A percentile compares a stretch with the other conserved stretches of the same genome.
Evolutionary conservation across 1,140 invertebrate genomes (phyloP).

Genomic region (Drosophila bocki): DNA sequence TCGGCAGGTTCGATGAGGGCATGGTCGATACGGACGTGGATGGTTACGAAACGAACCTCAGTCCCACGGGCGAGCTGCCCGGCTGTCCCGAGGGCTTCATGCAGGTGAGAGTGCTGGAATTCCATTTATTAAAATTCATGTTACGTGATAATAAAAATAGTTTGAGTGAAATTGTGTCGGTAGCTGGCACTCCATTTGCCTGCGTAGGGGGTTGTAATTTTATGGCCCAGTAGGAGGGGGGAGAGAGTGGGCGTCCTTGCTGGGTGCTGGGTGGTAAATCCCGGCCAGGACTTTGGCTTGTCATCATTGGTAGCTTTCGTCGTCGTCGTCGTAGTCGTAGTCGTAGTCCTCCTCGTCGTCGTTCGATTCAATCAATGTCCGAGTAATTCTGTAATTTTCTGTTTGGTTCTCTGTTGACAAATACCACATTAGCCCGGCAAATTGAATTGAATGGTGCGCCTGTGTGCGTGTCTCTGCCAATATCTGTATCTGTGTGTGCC

Average conservation of each 20-base stretch:
- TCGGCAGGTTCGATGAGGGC: slow-evolving; percentile 89
- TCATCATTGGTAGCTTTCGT: slow-evolving; percentile 52
- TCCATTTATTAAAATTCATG: slow-evolving; percentile 77
- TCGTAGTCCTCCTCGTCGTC: slow-evolving; percentile 23
- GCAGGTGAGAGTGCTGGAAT: slow-evolving; percentile 85
- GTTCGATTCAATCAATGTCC: slow-evolving; percentile 81
- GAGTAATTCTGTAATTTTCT: slow-evolving; percentile 82
- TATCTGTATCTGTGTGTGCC: slow-evolving; percentile 25
- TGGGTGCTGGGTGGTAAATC: slow-evolving; percentile 19
- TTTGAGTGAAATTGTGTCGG: slow-evolving; percentile 34
- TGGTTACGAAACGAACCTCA: slow-evolving; percentile 81
- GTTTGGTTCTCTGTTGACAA: slow-evolving; percentile 74
- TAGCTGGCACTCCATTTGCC: slow-evolving; percentile 74
- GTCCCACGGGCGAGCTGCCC: slow-evolving; percentile 86
- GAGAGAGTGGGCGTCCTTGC: neutral
- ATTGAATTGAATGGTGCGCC: slow-evolving; percentile 76
- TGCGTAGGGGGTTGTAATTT: slow-evolving; percentile 60
- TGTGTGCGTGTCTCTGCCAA: slow-evolving; percentile 30
- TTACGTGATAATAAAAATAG: slow-evolving; percentile 66
- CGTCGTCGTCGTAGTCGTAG: slow-evolving; percentile 24
- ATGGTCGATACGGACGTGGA: slow-evolving; percentile 84
- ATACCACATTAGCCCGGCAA: slow-evolving; percentile 81
- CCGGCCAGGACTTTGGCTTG: slow-evolving; percentile 34
- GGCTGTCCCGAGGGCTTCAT: slow-evolving; percentile 94
- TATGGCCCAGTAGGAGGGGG: slow-evolving; percentile 36